Evolutionary conservation across 64 coral and sea anemone genomes (phyloP).

Genomic region (Montipora cactus): DNA sequence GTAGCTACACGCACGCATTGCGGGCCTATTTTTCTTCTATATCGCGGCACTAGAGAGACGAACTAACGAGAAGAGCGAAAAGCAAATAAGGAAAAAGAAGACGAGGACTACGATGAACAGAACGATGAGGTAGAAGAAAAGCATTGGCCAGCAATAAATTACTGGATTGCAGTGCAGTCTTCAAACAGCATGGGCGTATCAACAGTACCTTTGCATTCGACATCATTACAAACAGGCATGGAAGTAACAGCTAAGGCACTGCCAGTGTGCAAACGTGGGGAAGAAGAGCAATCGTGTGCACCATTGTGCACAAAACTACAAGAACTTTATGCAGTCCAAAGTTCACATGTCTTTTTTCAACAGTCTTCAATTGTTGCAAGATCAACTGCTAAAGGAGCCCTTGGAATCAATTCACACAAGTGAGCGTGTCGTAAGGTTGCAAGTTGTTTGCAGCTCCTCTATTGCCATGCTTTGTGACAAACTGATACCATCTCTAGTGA

Average conservation of each 20-base stretch:
- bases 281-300: not conserved
- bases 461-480: not conserved
- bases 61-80: not conserved
- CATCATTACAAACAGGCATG: not conserved
- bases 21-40: not conserved
- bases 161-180: slow-evolving; percentile 41
- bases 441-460: not conserved
- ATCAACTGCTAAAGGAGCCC: not conserved
- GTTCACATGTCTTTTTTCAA: not conserved
- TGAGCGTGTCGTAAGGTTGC: not conserved
- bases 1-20: too few species aligned
- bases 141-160: not conserved
- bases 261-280: not conserved
- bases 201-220: not conserved
- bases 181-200: slow-evolving; percentile 1
- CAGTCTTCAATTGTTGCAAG: not conserved
- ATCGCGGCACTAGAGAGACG: not conserved
- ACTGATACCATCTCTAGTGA: not conserved
- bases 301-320: slow-evolving; percentile 11
- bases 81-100: not conserved
- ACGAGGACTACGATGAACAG: not conserved
- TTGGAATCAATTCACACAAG: not conserved
- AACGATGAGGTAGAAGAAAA: not conserved
- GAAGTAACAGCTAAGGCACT: not conserved
- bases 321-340: slow-evolving; percentile 8